Evolutionary conservation across 2,888 invertebrate genomes (phyloP), one percentile per base, ranked within the genome.

Genomic region (Sylvicola cinctus): DNA sequence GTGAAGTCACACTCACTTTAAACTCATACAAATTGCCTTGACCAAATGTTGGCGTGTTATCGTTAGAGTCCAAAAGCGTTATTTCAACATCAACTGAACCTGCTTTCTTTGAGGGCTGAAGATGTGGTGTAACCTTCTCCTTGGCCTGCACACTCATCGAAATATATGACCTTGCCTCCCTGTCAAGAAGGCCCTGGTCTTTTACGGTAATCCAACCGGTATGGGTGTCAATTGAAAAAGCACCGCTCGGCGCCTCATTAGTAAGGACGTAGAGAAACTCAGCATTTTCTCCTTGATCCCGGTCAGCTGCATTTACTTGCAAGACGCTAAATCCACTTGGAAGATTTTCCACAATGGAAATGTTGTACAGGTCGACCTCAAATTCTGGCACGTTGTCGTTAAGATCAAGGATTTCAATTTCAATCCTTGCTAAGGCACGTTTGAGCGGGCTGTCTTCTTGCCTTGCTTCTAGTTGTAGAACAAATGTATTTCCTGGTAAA

Each of bases 311-410:
- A 48, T 79, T 68, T 8, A 87, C 58, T 41, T 58, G 58, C 0
- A 58, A 44, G 0, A 56, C 51, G 44, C 54, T 48, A 44, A 70
- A 58, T 1, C 85, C 85, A 44, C 80, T 83, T 1, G 87, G 87
- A 17, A 87, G 60, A 52, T 88, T 88, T 51, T 88, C 88, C 29
- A 87, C 85, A 41, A 88, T 87, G 43, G 85, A 87, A 41, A 88
- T 85, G 45, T 87, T 87, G 50, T 88, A 87, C 46, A 80, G 73
- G 46, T 84, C 84, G 0, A 81, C 83, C 50, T 87, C 85, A 43
- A 88, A 88, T 45, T 81, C 77, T 0, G 85, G 85, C 15, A 78
- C 58, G 52, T 87, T 85, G 49, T 87, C 85, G 46, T 87, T 83
- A 8, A 83, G 54, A 46, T 84, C 83, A 26, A 75, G 48, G 3